These are phyloP conservation scores for Dipodomys stephensi DNA, from an alignment of 2,113 vertebrate species.

Conservation along the genomic window DNA sequence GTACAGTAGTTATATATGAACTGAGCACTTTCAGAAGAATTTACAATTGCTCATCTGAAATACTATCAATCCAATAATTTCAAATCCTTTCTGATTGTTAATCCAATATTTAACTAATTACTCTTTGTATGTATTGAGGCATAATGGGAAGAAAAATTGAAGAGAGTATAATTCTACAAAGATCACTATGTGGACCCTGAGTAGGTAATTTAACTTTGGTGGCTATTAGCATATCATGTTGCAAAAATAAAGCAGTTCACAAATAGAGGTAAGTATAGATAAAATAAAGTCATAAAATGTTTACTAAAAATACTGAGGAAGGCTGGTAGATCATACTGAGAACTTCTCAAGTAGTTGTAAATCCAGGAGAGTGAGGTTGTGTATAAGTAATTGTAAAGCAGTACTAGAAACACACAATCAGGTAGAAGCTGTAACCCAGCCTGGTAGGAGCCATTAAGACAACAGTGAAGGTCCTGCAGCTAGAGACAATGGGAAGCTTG, in stretches of 20 bases:
- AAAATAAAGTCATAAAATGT: background rate
- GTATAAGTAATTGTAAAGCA: background rate
- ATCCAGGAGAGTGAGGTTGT: background rate
- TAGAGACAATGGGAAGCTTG: background rate
- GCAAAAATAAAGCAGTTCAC: background rate
- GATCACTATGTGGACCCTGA: background rate
- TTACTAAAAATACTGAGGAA: background rate
- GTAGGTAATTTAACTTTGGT: background rate
- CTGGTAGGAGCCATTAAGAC: background rate
- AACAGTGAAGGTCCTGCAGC: background rate
- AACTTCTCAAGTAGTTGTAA: background rate
- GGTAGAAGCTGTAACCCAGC: too few species aligned
- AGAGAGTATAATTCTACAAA: background rate
- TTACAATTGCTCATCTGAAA: conserved; percentile 13
- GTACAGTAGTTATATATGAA: background rate
- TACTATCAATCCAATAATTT: background rate
- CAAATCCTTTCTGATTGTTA: background rate
- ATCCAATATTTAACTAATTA: background rate
- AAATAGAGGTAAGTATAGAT: too few species aligned
- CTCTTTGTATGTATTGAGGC: background rate
- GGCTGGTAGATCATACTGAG: background rate
- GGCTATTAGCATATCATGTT: background rate
- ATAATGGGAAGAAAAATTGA: background rate
- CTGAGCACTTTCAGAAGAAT: background rate
- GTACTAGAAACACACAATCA: too few species aligned